Percentiles rank a stretch among this genome's conserved stretches.
Conservation (phyloP, 1,140 invertebrate genomes). For the Microplitis mediator region DNA sequence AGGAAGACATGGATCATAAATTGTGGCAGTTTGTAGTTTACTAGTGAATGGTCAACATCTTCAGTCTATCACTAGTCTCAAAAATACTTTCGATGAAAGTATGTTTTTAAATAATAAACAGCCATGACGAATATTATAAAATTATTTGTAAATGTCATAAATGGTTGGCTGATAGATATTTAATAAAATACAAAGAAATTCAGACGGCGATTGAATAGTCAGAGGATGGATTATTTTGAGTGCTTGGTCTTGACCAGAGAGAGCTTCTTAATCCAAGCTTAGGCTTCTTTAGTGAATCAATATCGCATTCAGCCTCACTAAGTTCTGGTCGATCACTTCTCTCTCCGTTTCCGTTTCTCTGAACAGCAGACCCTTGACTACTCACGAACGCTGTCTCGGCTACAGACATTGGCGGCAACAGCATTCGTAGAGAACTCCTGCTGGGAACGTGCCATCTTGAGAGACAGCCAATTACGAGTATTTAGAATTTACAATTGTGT, state of each 20-base stretch:
- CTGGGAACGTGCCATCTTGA: conserved; percentile 68
- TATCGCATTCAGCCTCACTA: conserved; percentile 75
- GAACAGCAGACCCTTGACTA: conserved; percentile 44
- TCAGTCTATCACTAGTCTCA: conserved; percentile 12
- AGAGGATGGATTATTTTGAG: conserved; percentile 65
- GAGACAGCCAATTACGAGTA: conserved; percentile 19
- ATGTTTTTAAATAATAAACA: neutral
- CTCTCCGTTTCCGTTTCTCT: conserved; percentile 39
- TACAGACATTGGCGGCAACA: conserved; percentile 68
- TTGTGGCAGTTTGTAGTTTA: neutral
- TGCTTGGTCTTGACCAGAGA: conserved; percentile 73
- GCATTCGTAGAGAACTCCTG: conserved; percentile 66
- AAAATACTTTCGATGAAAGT: neutral
- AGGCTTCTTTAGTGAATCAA: conserved; percentile 77
- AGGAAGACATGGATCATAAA: conserved; percentile 14
- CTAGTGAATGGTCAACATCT: neutral
- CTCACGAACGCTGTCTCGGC: conserved; percentile 67
- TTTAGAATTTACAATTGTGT: conserved; percentile 9
- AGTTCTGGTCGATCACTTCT: conserved; percentile 65
- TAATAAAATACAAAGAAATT: conserved; percentile 30
- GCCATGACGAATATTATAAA: neutral
- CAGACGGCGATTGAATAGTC: conserved; percentile 74
- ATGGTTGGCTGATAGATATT: neutral
- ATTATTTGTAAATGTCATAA: neutral
- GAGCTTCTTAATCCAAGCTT: conserved; percentile 74